A percentile compares a stretch with the other conserved stretches of the same genome.
Evolutionary conservation across 2,888 invertebrate genomes (phyloP).

Genomic region (Eubasilissa splendida): DNA sequence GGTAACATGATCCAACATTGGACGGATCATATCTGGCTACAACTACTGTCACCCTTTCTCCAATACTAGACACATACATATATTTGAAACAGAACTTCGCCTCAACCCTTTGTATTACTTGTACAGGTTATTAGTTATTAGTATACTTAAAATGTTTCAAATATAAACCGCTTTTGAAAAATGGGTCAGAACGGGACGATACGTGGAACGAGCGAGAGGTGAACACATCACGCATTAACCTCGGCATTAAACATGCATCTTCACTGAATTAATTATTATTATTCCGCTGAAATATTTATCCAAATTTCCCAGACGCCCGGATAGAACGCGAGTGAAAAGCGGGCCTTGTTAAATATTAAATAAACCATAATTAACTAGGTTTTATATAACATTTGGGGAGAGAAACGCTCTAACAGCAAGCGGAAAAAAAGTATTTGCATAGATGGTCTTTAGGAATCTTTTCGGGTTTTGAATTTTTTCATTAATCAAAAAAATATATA

Average conservation of each 20-base stretch:
- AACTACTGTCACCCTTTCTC: too few species aligned
- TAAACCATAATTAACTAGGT: constrained; percentile 37
- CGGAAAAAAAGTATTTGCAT: constrained; percentile 1
- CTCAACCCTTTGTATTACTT: too few species aligned
- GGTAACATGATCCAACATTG: too few species aligned
- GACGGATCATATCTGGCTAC: too few species aligned
- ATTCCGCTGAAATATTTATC: constrained; percentile 50
- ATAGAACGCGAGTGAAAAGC: constrained; percentile 5
- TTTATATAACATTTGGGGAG: constrained; percentile 32
- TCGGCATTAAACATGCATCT: constrained; percentile 47
- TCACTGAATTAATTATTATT: constrained; percentile 52
- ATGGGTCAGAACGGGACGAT: constrained; percentile 5
- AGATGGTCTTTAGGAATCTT: too few species aligned
- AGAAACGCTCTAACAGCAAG: not conserved
- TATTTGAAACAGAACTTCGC: too few species aligned
- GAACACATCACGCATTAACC: constrained; percentile 46
- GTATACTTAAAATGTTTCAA: not conserved
- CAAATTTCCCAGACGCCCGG: constrained; percentile 49
- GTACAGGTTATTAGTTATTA: not conserved
- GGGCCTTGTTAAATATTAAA: constrained; percentile 41
- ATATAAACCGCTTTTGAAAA: not conserved
- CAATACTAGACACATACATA: too few species aligned
- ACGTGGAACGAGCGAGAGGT: constrained; percentile 14
- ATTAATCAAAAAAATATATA: too few species aligned
- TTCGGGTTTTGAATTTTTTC: too few species aligned